Percentiles rank a stretch among this genome's conserved stretches.
Conservation (phyloP, 92 coral and sea anemone genomes). For the Zoanthus sociatus region DNA sequence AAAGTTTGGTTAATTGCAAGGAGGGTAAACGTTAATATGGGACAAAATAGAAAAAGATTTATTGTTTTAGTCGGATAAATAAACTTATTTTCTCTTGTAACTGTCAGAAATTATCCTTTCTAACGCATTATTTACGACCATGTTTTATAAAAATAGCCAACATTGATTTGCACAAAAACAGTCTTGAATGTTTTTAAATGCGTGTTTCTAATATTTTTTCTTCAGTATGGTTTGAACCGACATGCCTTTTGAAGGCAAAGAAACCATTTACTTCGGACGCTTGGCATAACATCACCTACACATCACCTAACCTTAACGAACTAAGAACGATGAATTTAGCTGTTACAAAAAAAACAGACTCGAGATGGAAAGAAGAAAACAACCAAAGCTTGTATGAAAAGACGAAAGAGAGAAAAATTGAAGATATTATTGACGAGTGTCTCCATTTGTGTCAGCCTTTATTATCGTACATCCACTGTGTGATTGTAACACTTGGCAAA, state of each 20-base stretch:
- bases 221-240: constrained; percentile 95
- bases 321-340: constrained; percentile 83
- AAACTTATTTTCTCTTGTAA: too few relatives aligned
- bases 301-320: constrained; percentile 91
- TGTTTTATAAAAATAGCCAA: too few relatives aligned
- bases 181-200: too few relatives aligned
- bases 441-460: constrained; percentile 86
- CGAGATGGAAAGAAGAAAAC: constrained; percentile 23
- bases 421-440: constrained; percentile 85
- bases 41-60: too few relatives aligned
- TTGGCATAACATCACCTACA: constrained; percentile 88
- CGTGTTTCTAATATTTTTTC: neutral
- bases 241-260: constrained; percentile 85
- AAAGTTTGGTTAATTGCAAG: too few relatives aligned
- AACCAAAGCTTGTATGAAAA: constrained; percentile 34
- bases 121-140: too few relatives aligned
- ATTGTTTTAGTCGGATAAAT: too few relatives aligned
- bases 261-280: constrained; percentile 77
- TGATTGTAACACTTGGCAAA: constrained; percentile 87
- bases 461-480: constrained; percentile 81
- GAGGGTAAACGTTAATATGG: too few relatives aligned
- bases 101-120: too few relatives aligned
- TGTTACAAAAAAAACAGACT: constrained; percentile 55
- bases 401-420: constrained; percentile 51
- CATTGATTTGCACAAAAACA: neutral